Evolutionary conservation across 2,113 vertebrate genomes (phyloP), one percentile per base, ranked within the genome.

Genomic region (Rostratula benghalensis): DNA sequence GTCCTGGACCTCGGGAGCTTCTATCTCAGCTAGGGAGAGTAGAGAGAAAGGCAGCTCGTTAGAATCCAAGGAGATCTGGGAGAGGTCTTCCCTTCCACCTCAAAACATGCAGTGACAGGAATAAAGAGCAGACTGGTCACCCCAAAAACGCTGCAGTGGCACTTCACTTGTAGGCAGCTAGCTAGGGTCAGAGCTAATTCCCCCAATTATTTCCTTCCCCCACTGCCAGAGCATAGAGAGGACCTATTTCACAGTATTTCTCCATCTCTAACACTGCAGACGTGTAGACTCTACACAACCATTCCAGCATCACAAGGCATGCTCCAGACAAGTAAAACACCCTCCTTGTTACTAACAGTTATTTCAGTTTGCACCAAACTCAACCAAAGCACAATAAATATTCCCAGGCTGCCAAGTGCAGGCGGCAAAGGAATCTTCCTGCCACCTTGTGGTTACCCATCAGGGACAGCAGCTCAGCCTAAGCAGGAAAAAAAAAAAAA

Each of bases 1-100:
- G 68, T 98, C 98, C 96, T 98, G 98, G 8, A 98, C 97, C 68
- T 98, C 98, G 2, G 98, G 91, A 14, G 97, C 95, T 78, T 99
- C 98, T 1, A 95, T 53, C 59, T 98, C 97, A 48, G 98, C 98
- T 98, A 85, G 1, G 6, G 74, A 60, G n/a, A 92, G 67, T 4
- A 20, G 14, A 83, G 48, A 50, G 28, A 73, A 50, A 69, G 14
- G 50, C 45, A 88, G 30, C 6, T 17, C 6, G 1, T 89, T 11
- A 95, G 60, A 81, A 75, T 22, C 30, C 68, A 45, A 27, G 33
- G 35, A 24, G 2, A 7, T 37, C 2, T 0, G 2, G 43, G 25
- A 84, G 6, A 22, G 10, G 31, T 11, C 27, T 19, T 50, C 20
- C 20, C 68, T 43, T 27, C n/a, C n/a, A 43, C 39, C 18, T 48